Conservation (phyloP, 2,888 invertebrate species). For the Callinectes sapidus region DNA sequence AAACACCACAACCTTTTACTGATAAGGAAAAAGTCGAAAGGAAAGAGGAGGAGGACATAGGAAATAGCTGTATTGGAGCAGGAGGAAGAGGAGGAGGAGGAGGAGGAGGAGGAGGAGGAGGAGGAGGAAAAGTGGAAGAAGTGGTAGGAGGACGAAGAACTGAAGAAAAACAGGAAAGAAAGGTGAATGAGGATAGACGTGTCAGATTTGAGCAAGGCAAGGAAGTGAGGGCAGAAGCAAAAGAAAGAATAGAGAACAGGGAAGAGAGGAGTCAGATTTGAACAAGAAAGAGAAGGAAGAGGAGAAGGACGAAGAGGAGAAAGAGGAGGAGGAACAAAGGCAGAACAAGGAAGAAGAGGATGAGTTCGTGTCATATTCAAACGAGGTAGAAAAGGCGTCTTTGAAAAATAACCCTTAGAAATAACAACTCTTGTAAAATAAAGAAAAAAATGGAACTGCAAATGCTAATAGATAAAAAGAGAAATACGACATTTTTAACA, state of each 20-base stretch:
- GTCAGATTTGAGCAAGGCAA: not conserved
- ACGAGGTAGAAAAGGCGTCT: not conserved
- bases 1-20: slow-evolving; percentile 8
- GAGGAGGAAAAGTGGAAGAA: not conserved
- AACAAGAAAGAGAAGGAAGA: not conserved
- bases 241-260: not conserved
- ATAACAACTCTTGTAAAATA: not conserved
- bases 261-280: not conserved
- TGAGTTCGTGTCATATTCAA: not conserved
- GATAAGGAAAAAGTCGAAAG: slow-evolving; percentile 20
- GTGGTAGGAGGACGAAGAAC: not conserved
- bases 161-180: not conserved
- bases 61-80: slow-evolving; percentile 3
- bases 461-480: not conserved
- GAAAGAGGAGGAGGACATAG: not conserved
- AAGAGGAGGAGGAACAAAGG: not conserved
- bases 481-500: too few relatives aligned
- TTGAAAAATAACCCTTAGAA: not conserved
- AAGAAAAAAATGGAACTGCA: not conserved
- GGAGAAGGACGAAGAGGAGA: not conserved
- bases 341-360: not conserved
- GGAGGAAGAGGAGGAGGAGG: not conserved
- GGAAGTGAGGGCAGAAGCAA: not conserved
- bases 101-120: not conserved
- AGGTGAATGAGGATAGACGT: not conserved